Evolutionary conservation across 2,113 vertebrate species (phyloP).

Genomic region (Mustelus asterias): DNA sequence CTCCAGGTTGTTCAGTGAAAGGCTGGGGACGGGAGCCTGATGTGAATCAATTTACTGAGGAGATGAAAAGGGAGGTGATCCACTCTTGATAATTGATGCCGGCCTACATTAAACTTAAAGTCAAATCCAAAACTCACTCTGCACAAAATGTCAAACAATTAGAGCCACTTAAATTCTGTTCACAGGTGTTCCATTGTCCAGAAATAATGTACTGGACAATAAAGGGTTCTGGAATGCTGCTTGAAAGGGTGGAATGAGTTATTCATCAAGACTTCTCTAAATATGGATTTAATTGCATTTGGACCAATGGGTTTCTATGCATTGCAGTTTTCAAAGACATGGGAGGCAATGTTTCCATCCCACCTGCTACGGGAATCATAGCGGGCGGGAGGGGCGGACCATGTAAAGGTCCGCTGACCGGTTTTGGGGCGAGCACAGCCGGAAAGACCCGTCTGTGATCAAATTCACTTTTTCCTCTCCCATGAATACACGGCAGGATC

Average conservation of each 20-base stretch:
- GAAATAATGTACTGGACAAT: not conserved
- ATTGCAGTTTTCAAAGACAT: not conserved
- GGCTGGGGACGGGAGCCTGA: not conserved
- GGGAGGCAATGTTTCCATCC: too few relatives aligned
- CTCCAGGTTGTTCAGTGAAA: not conserved
- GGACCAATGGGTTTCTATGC: not conserved
- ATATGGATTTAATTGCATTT: not conserved
- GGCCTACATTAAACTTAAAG: not conserved
- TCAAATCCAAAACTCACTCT: not conserved
- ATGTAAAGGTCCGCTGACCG: too few relatives aligned
- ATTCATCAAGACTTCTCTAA: not conserved
- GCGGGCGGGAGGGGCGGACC: too few relatives aligned
- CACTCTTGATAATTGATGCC: not conserved
- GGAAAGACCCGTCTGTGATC: too few relatives aligned
- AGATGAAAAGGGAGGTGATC: not conserved
- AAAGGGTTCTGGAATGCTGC: not conserved
- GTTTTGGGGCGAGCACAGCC: too few relatives aligned
- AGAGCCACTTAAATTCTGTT: not conserved
- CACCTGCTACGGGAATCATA: too few relatives aligned
- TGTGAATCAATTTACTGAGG: not conserved
- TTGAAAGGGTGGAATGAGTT: not conserved
- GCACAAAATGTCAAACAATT: not conserved
- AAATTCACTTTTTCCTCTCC: not conserved
- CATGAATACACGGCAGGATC: not conserved
- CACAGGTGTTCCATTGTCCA: conserved; percentile 1